phyloP scores from a whole-genome alignment of 2,888 invertebrate genomes.

The Torymus auratus region DNA sequence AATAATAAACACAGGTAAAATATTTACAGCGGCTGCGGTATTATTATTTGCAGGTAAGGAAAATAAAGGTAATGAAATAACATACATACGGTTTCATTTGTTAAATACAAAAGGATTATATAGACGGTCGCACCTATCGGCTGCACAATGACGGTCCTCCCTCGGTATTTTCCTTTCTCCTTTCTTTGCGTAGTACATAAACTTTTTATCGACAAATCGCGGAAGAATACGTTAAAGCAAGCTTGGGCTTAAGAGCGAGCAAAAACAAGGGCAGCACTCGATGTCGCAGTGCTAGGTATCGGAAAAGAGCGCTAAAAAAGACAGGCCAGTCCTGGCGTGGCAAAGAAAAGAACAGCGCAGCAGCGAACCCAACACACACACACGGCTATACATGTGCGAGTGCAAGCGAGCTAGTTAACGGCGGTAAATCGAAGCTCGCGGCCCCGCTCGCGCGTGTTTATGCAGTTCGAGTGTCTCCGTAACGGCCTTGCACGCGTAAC shows the following conservation, averaged over 20 bases:
- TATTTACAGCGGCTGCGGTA: no score
- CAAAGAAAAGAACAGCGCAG: neutral
- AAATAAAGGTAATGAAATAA: no score
- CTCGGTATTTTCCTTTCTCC: no score
- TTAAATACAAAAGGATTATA: no score
- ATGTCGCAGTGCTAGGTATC: neutral
- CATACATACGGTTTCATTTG: no score
- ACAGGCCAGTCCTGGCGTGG: neutral
- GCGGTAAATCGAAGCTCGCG: conserved; percentile 33
- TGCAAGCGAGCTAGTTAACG: conserved; percentile 31
- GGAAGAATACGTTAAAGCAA: neutral
- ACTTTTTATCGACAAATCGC: conserved; percentile 11
- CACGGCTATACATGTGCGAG: neutral
- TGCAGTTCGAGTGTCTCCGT: conserved; percentile 56
- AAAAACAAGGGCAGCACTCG: neutral
- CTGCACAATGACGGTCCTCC: no score
- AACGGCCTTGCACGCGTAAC: conserved; percentile 53
- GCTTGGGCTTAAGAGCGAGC: conserved; percentile 14
- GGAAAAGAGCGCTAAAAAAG: neutral
- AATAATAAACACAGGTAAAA: no score
- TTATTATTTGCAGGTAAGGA: no score
- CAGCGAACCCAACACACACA: neutral
- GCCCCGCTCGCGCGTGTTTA: conserved; percentile 53
- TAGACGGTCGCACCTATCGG: no score
- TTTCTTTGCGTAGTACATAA: neutral